phyloP scores from a whole-genome alignment of 2,888 invertebrate species.

The Heliothis peltigera region DNA sequence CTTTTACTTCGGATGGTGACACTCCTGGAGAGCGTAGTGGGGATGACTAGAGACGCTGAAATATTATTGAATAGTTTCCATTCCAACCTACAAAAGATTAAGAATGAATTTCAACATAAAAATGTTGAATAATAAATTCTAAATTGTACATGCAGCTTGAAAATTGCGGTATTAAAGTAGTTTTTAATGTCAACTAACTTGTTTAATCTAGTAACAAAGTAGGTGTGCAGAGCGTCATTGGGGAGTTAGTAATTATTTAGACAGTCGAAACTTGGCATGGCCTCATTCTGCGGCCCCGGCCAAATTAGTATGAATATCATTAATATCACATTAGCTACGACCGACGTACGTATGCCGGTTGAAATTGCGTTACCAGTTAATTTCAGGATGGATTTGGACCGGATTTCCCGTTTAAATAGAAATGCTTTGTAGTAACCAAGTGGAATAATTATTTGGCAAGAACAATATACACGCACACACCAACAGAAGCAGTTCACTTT shows the following conservation, averaged over 20 bases:
- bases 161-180: slow-evolving; percentile 46
- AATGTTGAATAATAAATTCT: slow-evolving; percentile 36
- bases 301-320: slow-evolving; percentile 81
- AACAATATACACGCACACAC: slow-evolving; percentile 23
- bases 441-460: slow-evolving; percentile 42
- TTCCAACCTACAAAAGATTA: slow-evolving; percentile 22
- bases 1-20: slow-evolving; percentile 63
- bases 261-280: slow-evolving; percentile 79
- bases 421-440: slow-evolving; percentile 40
- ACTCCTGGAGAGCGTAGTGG: slow-evolving; percentile 15
- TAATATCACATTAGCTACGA: slow-evolving; percentile 81
- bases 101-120: slow-evolving; percentile 25
- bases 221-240: slow-evolving; percentile 57
- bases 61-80: slow-evolving; percentile 10
- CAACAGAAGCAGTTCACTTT: background rate
- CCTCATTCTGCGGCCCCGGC: slow-evolving; percentile 75
- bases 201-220: slow-evolving; percentile 60
- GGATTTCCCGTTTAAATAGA: slow-evolving; percentile 54
- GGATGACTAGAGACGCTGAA: background rate
- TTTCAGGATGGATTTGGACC: slow-evolving; percentile 53
- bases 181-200: slow-evolving; percentile 63
- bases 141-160: slow-evolving; percentile 33
- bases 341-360: slow-evolving; percentile 60
- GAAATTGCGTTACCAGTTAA: slow-evolving; percentile 68
- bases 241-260: slow-evolving; percentile 81